Conservation (phyloP, 2,113 vertebrate genomes). For the Nothocercus nigrocapillus region DNA sequence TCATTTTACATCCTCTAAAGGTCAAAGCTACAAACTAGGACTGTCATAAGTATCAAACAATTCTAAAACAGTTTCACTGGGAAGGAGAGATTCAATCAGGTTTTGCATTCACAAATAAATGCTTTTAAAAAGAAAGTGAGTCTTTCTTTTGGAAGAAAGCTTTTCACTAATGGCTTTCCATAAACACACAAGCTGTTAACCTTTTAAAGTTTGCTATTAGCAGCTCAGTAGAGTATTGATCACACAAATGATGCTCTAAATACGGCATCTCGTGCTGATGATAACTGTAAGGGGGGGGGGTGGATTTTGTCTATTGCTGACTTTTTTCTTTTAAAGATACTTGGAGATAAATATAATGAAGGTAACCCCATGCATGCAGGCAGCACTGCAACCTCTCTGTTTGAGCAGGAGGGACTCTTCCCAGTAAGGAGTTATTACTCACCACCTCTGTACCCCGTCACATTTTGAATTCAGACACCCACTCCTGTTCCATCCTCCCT, state of each 20-base stretch:
- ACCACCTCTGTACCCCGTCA: neutral
- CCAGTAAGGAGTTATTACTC: neutral
- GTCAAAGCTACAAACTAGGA: neutral
- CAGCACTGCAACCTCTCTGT: neutral
- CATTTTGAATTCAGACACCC: accelerated
- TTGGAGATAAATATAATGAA: neutral
- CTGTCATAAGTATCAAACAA: too few relatives aligned
- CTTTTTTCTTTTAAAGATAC: neutral
- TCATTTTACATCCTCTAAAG: neutral
- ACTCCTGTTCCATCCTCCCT: neutral
- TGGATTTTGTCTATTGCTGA: neutral
- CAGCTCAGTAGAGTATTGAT: neutral
- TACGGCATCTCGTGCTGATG: accelerated
- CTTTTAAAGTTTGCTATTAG: conserved; percentile 25
- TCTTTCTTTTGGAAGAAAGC: neutral
- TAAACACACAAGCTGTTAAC: conserved; percentile 35
- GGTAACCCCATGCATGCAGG: neutral
- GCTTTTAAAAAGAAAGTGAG: neutral
- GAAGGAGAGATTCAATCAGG: neutral
- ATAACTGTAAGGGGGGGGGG: neutral
- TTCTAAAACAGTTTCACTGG: neutral
- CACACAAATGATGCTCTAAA: neutral
- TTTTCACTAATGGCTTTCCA: conserved; percentile 1
- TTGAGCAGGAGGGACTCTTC: neutral
- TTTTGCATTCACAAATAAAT: neutral